Conservation (phyloP, 1,140 invertebrate genomes). For the Gonioctena quinquepunctata region DNA sequence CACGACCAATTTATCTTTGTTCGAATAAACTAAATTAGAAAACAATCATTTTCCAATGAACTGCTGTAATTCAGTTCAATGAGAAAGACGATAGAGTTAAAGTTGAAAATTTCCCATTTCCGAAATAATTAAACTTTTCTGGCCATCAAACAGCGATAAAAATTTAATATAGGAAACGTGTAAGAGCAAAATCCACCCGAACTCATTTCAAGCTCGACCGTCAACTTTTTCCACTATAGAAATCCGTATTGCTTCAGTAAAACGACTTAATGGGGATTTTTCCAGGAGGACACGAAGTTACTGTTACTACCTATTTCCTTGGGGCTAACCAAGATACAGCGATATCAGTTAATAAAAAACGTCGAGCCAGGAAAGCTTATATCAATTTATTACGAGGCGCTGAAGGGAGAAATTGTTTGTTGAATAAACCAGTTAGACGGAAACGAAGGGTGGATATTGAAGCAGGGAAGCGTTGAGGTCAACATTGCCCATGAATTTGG, state of each 20-base stretch:
- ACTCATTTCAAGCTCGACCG: neutral
- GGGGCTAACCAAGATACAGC: constrained; percentile 50
- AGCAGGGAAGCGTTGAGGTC: too few relatives aligned
- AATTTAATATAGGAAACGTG: neutral
- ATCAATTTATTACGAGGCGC: constrained; percentile 3
- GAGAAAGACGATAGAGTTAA: too few relatives aligned
- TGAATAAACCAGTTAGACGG: neutral
- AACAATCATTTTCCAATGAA: too few relatives aligned
- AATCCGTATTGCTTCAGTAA: constrained; percentile 59
- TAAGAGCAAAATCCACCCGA: neutral
- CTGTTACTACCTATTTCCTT: constrained; percentile 68
- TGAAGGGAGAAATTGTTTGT: neutral
- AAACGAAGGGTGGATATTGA: neutral
- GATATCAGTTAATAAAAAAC: constrained; percentile 46
- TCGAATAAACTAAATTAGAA: too few relatives aligned
- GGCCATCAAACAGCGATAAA: neutral
- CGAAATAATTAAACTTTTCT: neutral
- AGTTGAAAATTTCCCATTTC: neutral
- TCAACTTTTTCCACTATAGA: neutral
- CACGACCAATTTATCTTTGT: too few relatives aligned
- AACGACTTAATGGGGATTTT: constrained; percentile 65
- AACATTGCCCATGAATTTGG: too few relatives aligned
- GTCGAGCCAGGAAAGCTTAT: neutral
- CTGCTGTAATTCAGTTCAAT: too few relatives aligned
- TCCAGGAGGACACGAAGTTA: constrained; percentile 66